phyloP scores from a whole-genome alignment of 2,888 invertebrate genomes.

The Sinelater perroti region DNA sequence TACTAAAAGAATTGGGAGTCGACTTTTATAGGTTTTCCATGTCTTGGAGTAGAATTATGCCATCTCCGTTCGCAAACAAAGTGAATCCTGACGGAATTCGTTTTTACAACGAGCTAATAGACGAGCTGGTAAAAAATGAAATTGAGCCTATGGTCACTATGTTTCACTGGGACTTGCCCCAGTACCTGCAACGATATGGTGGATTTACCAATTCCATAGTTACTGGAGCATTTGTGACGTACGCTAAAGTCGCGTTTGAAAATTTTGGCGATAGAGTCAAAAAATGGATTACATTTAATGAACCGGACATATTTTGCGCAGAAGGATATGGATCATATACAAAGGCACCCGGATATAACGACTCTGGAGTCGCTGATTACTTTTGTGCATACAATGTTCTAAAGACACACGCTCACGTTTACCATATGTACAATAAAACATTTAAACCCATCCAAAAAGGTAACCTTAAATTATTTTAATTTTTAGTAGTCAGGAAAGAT shows the following conservation, averaged over 20 bases:
- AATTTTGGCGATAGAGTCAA: constrained; percentile 63
- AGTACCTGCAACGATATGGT: constrained; percentile 52
- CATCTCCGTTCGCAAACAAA: constrained; percentile 63
- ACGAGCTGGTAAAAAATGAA: constrained; percentile 60
- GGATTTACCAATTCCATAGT: constrained; percentile 36
- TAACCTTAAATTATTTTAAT: too few species aligned
- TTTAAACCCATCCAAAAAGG: constrained; percentile 43
- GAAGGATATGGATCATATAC: constrained; percentile 46
- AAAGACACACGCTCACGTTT: constrained; percentile 71
- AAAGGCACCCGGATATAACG: constrained; percentile 61
- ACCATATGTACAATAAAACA: constrained; percentile 62
- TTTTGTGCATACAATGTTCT: constrained; percentile 70
- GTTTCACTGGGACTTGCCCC: constrained; percentile 74
- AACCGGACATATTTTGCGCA: constrained; percentile 57
- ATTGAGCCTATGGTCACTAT: constrained; percentile 71
- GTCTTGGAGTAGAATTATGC: constrained; percentile 73
- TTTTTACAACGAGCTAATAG: constrained; percentile 66
- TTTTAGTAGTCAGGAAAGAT: too few species aligned
- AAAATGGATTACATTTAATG: constrained; percentile 66
- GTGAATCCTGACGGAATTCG: constrained; percentile 71
- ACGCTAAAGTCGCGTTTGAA: constrained; percentile 53
- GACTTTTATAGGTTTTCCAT: constrained; percentile 67
- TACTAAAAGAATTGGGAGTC: constrained; percentile 61
- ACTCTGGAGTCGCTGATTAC: constrained; percentile 68
- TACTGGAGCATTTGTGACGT: constrained; percentile 50